A percentile compares a stretch with the other conserved stretches of the same genome.
Conservation (phyloP, 2,888 invertebrate genomes). For the Copidosoma aretas region DNA sequence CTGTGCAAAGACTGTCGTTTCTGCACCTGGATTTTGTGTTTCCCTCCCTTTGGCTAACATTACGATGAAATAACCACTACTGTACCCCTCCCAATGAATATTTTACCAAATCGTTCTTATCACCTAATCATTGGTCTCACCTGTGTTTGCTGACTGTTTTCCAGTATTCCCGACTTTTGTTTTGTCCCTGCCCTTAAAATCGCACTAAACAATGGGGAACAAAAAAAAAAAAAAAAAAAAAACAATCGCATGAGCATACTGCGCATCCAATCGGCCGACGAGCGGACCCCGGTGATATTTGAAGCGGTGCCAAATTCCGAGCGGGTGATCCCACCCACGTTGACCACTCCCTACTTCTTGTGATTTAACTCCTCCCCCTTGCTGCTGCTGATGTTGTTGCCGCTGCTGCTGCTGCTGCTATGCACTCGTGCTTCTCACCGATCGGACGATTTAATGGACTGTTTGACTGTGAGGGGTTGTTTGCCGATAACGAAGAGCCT, state of each 20-base stretch:
- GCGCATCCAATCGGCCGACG: conserved; percentile 81
- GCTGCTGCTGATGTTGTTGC: background rate
- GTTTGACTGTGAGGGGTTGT: too few species aligned
- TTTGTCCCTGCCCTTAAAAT: background rate
- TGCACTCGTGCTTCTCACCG: too few species aligned
- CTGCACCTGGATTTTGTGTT: too few species aligned
- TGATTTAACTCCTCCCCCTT: conserved; percentile 62
- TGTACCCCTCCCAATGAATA: background rate
- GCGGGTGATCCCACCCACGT: conserved; percentile 89
- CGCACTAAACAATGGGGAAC: background rate
- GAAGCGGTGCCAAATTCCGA: conserved; percentile 95
- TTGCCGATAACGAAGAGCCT: too few species aligned
- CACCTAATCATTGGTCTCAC: background rate
- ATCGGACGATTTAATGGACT: too few species aligned
- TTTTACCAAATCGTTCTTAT: background rate
- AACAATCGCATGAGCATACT: conserved; percentile 74
- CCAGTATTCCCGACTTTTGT: background rate
- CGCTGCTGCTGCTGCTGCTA: background rate
- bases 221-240: background rate
- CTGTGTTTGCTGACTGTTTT: background rate
- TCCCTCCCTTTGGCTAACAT: too few species aligned
- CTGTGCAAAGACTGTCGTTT: too few species aligned
- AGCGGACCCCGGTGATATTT: conserved; percentile 85
- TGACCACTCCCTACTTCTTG: conserved; percentile 96
- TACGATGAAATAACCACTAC: too few species aligned